Conservation (phyloP, 2,888 invertebrate species). For the Endotricha flammealis region DNA sequence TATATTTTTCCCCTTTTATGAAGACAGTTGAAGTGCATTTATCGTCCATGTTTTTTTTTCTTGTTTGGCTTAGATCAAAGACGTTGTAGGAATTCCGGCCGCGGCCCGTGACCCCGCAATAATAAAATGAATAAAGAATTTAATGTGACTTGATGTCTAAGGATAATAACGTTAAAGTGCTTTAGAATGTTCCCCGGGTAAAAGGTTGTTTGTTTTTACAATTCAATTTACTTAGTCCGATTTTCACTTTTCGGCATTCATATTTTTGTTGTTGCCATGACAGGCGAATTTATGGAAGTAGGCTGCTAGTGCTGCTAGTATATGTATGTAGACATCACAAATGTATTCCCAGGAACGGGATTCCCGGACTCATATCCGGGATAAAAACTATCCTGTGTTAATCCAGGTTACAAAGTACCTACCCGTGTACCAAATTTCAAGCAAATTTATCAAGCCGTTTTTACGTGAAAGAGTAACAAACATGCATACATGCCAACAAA, state of each 20-base stretch:
- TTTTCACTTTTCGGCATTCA: conserved; percentile 33
- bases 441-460: no score
- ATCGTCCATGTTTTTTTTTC: conserved; percentile 64
- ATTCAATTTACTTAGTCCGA: conserved; percentile 53
- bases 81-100: conserved; percentile 61
- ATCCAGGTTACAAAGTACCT: no score
- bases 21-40: conserved; percentile 76
- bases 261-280: conserved; percentile 15
- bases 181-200: conserved; percentile 53
- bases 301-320: no score
- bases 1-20: conserved; percentile 75
- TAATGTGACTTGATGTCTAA: conserved; percentile 72
- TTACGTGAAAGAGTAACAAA: no score
- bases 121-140: conserved; percentile 72
- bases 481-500: no score
- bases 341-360: no score
- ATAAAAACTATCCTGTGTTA: no score
- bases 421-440: no score
- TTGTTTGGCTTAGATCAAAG: conserved; percentile 70
- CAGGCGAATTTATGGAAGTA: no score
- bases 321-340: no score
- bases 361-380: no score
- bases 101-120: conserved; percentile 61
- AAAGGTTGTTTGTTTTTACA: conserved; percentile 59
- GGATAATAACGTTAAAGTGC: conserved; percentile 67